Percentiles rank a stretch among this genome's conserved stretches.
phyloP scores from a whole-genome alignment of 2,888 invertebrate species.

The Acanthacorydalis orientalis region DNA sequence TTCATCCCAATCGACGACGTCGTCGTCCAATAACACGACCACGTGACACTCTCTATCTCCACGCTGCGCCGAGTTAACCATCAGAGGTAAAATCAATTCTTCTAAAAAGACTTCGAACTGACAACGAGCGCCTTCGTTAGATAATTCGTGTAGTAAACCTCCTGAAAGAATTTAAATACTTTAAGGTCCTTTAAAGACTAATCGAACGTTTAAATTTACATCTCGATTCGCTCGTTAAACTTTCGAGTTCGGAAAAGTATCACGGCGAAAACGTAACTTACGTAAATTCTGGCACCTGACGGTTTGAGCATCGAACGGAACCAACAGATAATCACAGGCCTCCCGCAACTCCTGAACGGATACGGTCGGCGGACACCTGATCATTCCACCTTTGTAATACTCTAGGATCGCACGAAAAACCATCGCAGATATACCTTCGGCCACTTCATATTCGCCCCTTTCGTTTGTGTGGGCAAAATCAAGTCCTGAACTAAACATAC shows the following conservation, averaged over 20 bases:
- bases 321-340: conserved; percentile 94
- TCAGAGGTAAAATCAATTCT: conserved; percentile 82
- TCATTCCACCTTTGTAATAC: conserved; percentile 79
- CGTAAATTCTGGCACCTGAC: conserved; percentile 92
- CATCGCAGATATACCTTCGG: conserved; percentile 89
- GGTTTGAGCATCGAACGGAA: conserved; percentile 93
- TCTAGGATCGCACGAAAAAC: conserved; percentile 92
- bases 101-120: conserved; percentile 96
- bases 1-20: conserved; percentile 95
- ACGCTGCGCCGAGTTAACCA: conserved; percentile 85
- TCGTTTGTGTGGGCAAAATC: conserved; percentile 92
- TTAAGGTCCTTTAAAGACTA: too few species aligned
- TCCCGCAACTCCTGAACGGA: conserved; percentile 93
- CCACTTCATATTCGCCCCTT: conserved; percentile 87
- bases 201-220: too few species aligned
- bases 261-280: conserved; percentile 29
- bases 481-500: conserved; percentile 88
- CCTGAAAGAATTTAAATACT: conserved; percentile 27
- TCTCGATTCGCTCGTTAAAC: too few species aligned
- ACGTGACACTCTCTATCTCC: conserved; percentile 98
- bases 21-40: conserved; percentile 90
- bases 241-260: too few species aligned
- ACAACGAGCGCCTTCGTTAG: conserved; percentile 96
- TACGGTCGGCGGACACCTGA: conserved; percentile 89
- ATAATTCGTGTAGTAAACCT: conserved; percentile 90